Percentiles rank a stretch among this genome's conserved stretches.
Evolutionary conservation across 2,888 invertebrate species (phyloP).

Genomic region (Spatulosminthurus flaviceps): DNA sequence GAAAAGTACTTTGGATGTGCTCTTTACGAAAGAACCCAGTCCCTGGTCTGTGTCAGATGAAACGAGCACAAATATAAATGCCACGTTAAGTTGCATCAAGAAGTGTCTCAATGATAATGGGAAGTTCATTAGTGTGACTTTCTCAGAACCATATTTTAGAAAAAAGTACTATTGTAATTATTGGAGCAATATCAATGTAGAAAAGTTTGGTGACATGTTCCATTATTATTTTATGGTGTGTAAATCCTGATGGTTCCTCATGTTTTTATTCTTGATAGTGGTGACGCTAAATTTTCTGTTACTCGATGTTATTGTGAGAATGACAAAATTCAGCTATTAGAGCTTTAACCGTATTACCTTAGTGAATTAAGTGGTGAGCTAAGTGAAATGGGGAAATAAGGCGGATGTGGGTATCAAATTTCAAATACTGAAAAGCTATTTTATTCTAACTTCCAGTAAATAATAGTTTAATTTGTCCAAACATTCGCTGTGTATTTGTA

Average conservation of each 20-base stretch:
- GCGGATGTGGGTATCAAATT: too few species aligned
- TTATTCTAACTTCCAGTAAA: too few species aligned
- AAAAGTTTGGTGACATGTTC: slow-evolving; percentile 49
- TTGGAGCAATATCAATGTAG: slow-evolving; percentile 44
- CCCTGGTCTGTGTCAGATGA: slow-evolving; percentile 49
- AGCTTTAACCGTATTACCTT: too few species aligned
- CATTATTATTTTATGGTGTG: slow-evolving; percentile 53
- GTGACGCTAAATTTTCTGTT: too few species aligned
- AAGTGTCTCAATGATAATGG: slow-evolving; percentile 44
- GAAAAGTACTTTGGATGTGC: slow-evolving; percentile 49
- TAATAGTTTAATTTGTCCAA: too few species aligned
- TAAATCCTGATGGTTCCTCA: background rate
- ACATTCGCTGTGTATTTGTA: too few species aligned
- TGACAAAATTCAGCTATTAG: too few species aligned
- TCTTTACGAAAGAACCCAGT: slow-evolving; percentile 46
- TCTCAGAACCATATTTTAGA: slow-evolving; percentile 50
- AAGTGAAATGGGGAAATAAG: too few species aligned
- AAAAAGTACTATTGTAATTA: slow-evolving; percentile 48
- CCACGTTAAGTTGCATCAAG: slow-evolving; percentile 38
- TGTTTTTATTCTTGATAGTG: too few species aligned
- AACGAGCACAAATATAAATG: slow-evolving; percentile 38
- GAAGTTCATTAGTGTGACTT: slow-evolving; percentile 50
- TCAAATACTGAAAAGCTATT: too few species aligned
- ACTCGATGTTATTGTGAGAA: too few species aligned
- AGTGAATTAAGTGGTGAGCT: too few species aligned